A percentile compares a stretch with the other conserved stretches of the same genome.
Conservation (phyloP, 35 echinoderm and acorn worm genomes). For the Amphiura filiformis region DNA sequence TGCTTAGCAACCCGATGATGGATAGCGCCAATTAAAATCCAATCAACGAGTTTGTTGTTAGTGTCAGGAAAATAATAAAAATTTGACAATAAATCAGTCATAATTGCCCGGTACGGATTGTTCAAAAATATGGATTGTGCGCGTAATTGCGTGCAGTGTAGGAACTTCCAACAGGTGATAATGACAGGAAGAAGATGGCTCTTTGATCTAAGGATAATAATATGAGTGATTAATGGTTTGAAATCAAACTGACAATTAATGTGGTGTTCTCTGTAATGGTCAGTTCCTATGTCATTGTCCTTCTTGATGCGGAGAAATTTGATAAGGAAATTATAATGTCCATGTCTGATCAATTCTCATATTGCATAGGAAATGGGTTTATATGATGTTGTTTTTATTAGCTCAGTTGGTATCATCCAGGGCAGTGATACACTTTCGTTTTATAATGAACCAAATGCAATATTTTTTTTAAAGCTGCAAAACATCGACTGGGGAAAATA, state of each 20-base stretch:
- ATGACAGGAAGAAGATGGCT: not conserved
- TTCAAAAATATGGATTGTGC: not conserved
- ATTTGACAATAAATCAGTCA: slow-evolving; percentile 3
- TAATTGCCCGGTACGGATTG: not conserved
- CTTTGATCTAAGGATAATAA: not conserved
- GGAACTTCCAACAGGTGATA: not conserved
- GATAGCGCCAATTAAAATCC: not conserved
- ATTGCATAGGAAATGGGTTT: no score
- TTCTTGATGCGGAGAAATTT: not conserved
- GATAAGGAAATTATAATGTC: not conserved
- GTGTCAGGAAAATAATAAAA: not conserved
- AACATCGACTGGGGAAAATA: no score
- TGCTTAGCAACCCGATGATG: not conserved
- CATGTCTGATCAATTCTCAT: no score
- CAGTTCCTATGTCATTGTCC: not conserved
- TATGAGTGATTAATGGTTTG: not conserved
- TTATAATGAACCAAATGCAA: no score
- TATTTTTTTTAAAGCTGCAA: no score
- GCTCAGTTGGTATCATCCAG: no score
- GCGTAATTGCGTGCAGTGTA: not conserved
- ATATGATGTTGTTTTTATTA: no score
- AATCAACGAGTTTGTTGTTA: not conserved
- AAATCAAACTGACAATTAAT: not conserved
- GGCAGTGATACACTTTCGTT: no score
- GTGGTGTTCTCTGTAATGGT: not conserved